Conservation (phyloP, 2,888 invertebrate genomes). For the Odontothrips loti region DNA sequence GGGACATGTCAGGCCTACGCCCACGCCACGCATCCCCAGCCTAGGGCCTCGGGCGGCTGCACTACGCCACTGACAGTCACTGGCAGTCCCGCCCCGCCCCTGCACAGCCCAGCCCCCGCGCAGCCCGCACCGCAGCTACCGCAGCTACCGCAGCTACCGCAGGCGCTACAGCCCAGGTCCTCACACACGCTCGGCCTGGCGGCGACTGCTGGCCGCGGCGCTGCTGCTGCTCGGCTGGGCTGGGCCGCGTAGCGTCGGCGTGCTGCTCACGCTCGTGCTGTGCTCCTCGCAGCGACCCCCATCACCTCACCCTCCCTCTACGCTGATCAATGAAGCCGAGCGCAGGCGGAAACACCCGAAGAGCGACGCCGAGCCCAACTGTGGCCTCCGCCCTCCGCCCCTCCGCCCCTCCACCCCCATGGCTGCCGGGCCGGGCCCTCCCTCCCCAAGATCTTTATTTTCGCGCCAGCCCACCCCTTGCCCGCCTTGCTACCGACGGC, state of each 20-base stretch:
- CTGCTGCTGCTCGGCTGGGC: constrained; percentile 37
- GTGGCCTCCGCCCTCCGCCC: constrained; percentile 27
- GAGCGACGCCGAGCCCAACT: constrained; percentile 41
- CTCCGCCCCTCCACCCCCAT: constrained; percentile 28
- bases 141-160: constrained; percentile 34
- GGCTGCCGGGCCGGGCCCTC: neutral
- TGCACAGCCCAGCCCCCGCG: constrained; percentile 27
- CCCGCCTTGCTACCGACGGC: constrained; percentile 32
- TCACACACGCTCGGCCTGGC: constrained; percentile 29
- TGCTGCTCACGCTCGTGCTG: constrained; percentile 40
- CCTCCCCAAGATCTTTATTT: neutral
- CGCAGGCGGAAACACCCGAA: constrained; percentile 47
- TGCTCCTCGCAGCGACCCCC: constrained; percentile 39
- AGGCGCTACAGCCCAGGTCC: constrained; percentile 33
- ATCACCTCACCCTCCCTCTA: constrained; percentile 37
- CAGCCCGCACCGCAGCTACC: constrained; percentile 34
- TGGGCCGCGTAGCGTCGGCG: constrained; percentile 22
- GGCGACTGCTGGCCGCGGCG: constrained; percentile 31
- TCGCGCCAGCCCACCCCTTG: constrained; percentile 28
- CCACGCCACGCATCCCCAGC: neutral
- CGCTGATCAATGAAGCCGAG: constrained; percentile 49
- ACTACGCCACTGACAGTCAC: constrained; percentile 32
- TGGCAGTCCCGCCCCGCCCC: neutral
- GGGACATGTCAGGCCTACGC: constrained; percentile 50
- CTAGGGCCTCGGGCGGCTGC: neutral